phyloP scores from a whole-genome alignment of 2,888 invertebrate species.

The Drosophila niveifrons region DNA sequence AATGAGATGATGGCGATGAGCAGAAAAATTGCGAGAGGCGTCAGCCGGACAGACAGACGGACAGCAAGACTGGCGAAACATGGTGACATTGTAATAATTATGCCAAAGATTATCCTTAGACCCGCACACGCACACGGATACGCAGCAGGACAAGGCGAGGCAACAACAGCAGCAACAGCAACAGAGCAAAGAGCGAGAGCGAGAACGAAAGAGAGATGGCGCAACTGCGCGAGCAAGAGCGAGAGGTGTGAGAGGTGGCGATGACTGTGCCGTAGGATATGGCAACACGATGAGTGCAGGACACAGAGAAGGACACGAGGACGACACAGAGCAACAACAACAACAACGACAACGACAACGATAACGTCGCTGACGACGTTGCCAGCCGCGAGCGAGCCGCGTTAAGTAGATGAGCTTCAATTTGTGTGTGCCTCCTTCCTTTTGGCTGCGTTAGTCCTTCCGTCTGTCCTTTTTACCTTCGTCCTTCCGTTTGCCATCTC shows the following conservation, averaged over 20 bases:
- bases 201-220: background rate
- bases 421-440: slow-evolving; percentile 66
- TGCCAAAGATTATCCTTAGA: slow-evolving; percentile 81
- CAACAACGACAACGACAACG: background rate
- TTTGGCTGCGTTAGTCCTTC: slow-evolving; percentile 28
- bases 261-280: slow-evolving; percentile 72
- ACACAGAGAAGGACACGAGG: slow-evolving; percentile 37
- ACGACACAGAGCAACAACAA: slow-evolving; percentile 25
- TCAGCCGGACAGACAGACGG: slow-evolving; percentile 23
- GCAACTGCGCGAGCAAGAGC: slow-evolving; percentile 44
- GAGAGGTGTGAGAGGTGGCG: slow-evolving; percentile 53
- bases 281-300: slow-evolving; percentile 62
- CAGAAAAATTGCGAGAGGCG: slow-evolving; percentile 68
- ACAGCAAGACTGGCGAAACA: slow-evolving; percentile 62
- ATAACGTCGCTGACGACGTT: slow-evolving; percentile 63
- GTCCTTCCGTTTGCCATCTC: slow-evolving; percentile 17
- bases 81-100: slow-evolving; percentile 83
- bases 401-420: slow-evolving; percentile 79
- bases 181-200: background rate
- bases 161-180: too few species aligned
- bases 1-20: slow-evolving; percentile 72
- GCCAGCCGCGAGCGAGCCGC: slow-evolving; percentile 73
- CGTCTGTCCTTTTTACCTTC: slow-evolving; percentile 18
- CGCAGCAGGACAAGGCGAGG: slow-evolving; percentile 1
- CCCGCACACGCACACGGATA: slow-evolving; percentile 45